Conservation (phyloP, 1,140 invertebrate genomes). For the Theocolax elegans region DNA sequence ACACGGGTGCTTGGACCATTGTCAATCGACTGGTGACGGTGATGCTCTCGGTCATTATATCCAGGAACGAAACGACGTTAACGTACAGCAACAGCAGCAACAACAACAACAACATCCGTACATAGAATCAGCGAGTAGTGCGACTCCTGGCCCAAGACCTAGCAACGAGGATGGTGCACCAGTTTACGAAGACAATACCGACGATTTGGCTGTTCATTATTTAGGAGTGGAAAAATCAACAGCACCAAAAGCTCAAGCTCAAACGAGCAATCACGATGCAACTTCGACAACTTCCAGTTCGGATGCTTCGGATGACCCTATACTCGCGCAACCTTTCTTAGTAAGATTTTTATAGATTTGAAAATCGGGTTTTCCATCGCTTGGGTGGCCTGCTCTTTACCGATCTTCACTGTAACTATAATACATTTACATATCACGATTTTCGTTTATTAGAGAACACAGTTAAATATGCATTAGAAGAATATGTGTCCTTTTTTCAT, state of each 20-base stretch:
- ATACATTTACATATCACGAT: too few relatives aligned
- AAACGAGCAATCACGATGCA: conserved; percentile 59
- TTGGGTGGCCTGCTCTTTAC: too few relatives aligned
- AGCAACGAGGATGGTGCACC: conserved; percentile 58
- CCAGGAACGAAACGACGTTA: conserved; percentile 62
- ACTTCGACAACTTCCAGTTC: conserved; percentile 59
- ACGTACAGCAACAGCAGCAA: conserved; percentile 53
- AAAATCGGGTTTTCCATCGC: too few relatives aligned
- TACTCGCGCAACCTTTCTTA: conserved; percentile 58
- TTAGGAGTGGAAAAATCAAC: conserved; percentile 61
- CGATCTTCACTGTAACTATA: too few relatives aligned
- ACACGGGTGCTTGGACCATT: conserved; percentile 90
- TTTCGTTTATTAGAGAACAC: too few relatives aligned
- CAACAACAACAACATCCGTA: background rate
- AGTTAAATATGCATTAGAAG: too few relatives aligned
- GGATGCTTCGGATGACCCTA: conserved; percentile 47
- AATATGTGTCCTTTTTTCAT: too few relatives aligned
- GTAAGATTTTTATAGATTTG: conserved; percentile 56
- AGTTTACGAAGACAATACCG: conserved; percentile 72
- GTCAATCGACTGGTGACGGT: conserved; percentile 71
- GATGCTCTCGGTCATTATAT: conserved; percentile 58
- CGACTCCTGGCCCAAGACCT: conserved; percentile 36
- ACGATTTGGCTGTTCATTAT: conserved; percentile 65
- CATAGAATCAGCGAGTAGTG: conserved; percentile 13
- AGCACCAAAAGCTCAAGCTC: conserved; percentile 65